These are phyloP conservation scores for human (Homo sapiens) DNA, from an alignment of 2,113 vertebrate genomes.

Conservation along the genomic window GRCh38 chr12:30995501-30996000, in stretches of 20 bases:
- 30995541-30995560: not conserved
- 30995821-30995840: not conserved
- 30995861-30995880: not conserved
- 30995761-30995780: not conserved
- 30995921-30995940: not conserved
- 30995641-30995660: not conserved
- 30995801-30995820: not conserved
- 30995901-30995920: not conserved
- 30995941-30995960: too few relatives aligned
- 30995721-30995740: not conserved
- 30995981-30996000: accelerated
- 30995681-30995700: not conserved
- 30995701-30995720: accelerated
- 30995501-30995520: too few relatives aligned
- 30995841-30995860: too few relatives aligned
- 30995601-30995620: not conserved
- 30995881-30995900: not conserved
- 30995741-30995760: not conserved
- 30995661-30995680: not conserved
- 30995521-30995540: not conserved
- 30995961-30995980: not conserved
- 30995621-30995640: not conserved
- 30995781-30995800: not conserved
- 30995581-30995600: not conserved
- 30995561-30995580: not conserved